Percentiles rank a stretch among this genome's conserved stretches.
These are phyloP conservation scores for Heterocephalus glaber DNA, from an alignment of 2,113 vertebrate species.

Conservation along the genomic window DNA sequence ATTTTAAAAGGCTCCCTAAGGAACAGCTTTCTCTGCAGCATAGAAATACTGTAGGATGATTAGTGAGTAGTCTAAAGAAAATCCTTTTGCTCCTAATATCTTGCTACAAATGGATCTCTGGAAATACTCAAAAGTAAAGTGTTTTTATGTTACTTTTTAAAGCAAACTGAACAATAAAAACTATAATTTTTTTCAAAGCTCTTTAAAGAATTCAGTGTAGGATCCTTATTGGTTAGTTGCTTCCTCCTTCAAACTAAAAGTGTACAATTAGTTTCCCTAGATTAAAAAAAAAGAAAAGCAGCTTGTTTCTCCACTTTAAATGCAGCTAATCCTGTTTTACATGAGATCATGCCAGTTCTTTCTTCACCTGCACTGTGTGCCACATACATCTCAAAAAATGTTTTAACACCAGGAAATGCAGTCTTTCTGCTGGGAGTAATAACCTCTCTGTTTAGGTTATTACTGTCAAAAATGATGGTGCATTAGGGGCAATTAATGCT, in stretches of 20 bases:
- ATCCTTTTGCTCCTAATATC: conserved; percentile 22
- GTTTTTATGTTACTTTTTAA: conserved; percentile 51
- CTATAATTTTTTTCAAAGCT: background rate
- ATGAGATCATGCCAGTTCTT: conserved; percentile 64
- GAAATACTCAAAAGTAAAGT: conserved; percentile 39
- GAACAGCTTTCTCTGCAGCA: conserved; percentile 1
- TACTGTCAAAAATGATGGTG: conserved; percentile 83
- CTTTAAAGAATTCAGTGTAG: conserved; percentile 28
- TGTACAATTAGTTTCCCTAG: conserved; percentile 26
- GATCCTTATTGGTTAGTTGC: background rate
- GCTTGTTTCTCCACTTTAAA: conserved; percentile 39
- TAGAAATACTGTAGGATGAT: conserved; percentile 18
- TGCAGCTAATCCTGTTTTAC: background rate
- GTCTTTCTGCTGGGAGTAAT: conserved; percentile 80
- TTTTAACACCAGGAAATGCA: conserved; percentile 84
- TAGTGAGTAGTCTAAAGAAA: conserved; percentile 50
- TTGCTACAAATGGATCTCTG: conserved; percentile 40
- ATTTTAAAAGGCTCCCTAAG: conserved; percentile 5
- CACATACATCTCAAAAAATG: conserved; percentile 79
- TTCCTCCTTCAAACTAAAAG: conserved; percentile 41
- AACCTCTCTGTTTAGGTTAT: conserved; percentile 83
- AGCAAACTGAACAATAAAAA: conserved; percentile 49
- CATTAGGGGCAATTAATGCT: conserved; percentile 87
- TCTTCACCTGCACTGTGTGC: conserved; percentile 38
- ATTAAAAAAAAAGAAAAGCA: background rate